Evolutionary conservation across 2,797 vertebrate species (phyloP).

Genomic region (Hyperoplus immaculatus): DNA sequence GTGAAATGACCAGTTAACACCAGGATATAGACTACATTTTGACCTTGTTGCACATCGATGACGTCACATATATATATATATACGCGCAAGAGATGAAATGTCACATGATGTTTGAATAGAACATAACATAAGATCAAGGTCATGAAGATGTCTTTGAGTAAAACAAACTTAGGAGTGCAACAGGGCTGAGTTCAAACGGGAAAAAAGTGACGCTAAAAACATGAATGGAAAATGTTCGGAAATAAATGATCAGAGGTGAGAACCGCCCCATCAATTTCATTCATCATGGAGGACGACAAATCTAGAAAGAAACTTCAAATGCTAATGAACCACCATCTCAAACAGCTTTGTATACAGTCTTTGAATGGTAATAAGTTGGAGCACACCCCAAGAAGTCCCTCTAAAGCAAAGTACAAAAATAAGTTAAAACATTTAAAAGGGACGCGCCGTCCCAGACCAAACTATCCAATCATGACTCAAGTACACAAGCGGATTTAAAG

Average conservation of each 20-base stretch:
- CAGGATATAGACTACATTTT: slow-evolving; percentile 43
- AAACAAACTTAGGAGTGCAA: slow-evolving; percentile 52
- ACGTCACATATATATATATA: slow-evolving; percentile 52
- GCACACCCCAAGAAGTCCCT: slow-evolving; percentile 18
- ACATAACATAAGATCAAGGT: slow-evolving; percentile 35
- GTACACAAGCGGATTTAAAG: slow-evolving; percentile 53
- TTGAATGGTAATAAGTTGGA: slow-evolving; percentile 18
- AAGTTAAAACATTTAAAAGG: slow-evolving; percentile 3
- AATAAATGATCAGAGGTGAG: slow-evolving; percentile 57
- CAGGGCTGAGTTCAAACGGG: slow-evolving; percentile 28
- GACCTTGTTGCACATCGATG: slow-evolving; percentile 11
- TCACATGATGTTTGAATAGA: slow-evolving; percentile 46
- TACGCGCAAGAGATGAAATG: slow-evolving; percentile 48
- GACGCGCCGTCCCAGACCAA: slow-evolving; percentile 52
- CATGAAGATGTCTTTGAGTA: slow-evolving; percentile 55
- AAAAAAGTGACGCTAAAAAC: slow-evolving; percentile 56
- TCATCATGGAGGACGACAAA: slow-evolving; percentile 77
- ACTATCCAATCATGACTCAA: slow-evolving; percentile 53
- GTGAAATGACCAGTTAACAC: slow-evolving; percentile 58
- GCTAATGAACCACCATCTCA: slow-evolving; percentile 3
- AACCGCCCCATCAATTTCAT: slow-evolving; percentile 83
- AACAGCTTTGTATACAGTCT: slow-evolving; percentile 35
- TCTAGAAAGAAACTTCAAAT: slow-evolving; percentile 23
- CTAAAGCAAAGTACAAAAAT: slow-evolving; percentile 12
- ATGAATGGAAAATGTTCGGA: slow-evolving; percentile 48